A percentile compares a stretch with the other conserved stretches of the same genome.
Evolutionary conservation across 2,797 vertebrate species (phyloP).

Genomic region (Phylloscopus collybita): DNA sequence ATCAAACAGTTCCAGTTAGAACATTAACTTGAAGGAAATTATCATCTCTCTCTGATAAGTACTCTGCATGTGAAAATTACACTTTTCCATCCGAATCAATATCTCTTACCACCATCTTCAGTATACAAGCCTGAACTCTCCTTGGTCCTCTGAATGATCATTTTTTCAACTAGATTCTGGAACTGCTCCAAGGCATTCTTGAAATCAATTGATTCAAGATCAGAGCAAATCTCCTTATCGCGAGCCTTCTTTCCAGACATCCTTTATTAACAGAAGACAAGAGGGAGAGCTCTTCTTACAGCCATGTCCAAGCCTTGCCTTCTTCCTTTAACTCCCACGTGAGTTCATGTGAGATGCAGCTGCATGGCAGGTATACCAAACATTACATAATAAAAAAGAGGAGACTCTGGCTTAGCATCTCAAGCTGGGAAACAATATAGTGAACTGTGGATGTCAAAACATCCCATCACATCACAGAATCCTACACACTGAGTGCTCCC

Average conservation of each 20-base stretch:
- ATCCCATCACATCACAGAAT: slow-evolving; percentile 13
- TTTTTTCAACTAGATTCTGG: slow-evolving; percentile 61
- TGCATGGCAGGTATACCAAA: neutral
- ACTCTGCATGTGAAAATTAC: neutral
- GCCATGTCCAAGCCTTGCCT: neutral
- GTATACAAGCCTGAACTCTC: slow-evolving; percentile 52
- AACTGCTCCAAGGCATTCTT: slow-evolving; percentile 58
- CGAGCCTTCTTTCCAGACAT: neutral
- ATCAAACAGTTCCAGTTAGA: neutral
- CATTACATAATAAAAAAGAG: neutral
- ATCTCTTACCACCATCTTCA: slow-evolving; percentile 69
- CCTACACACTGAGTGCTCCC: neutral
- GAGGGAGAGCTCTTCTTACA: neutral
- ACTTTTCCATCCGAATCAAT: neutral
- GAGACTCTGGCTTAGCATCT: neutral
- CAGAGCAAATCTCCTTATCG: neutral
- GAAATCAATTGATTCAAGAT: slow-evolving; percentile 49
- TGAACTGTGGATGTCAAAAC: slow-evolving; percentile 58
- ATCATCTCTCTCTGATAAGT: neutral
- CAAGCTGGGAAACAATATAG: neutral
- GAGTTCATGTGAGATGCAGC: neutral
- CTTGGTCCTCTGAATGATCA: slow-evolving; percentile 61
- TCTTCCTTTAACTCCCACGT: neutral
- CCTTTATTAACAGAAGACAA: neutral
- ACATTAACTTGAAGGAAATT: neutral